Percentiles rank a stretch among this genome's conserved stretches.
These are phyloP conservation scores for Nyctalus aviator DNA, from an alignment of 2,797 vertebrate species.

Conservation along the genomic window DNA sequence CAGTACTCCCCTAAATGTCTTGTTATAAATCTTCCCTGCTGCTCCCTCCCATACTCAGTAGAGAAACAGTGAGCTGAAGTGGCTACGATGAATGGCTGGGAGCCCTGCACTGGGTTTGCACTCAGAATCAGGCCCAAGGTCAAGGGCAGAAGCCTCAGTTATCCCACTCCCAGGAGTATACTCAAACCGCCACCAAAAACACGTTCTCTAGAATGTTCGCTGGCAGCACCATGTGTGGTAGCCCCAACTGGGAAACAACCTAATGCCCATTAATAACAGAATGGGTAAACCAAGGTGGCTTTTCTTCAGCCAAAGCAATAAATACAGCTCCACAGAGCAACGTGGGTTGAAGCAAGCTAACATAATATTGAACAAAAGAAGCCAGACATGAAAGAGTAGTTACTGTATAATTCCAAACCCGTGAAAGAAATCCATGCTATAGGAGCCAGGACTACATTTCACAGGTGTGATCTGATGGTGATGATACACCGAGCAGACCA, in stretches of 20 bases:
- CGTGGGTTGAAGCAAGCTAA: rapidly evolving
- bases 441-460: neutral
- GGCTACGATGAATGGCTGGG: neutral
- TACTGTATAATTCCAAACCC: neutral
- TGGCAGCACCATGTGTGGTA: neutral
- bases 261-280: neutral
- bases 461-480: neutral
- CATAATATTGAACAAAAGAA: neutral
- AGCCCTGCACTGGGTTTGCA: neutral
- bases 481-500: neutral
- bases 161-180: neutral
- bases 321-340: neutral
- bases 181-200: neutral
- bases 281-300: neutral
- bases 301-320: neutral
- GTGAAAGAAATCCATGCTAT: neutral
- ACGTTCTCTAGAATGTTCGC: neutral
- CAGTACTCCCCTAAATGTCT: neutral
- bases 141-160: neutral
- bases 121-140: neutral
- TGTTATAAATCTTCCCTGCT: neutral
- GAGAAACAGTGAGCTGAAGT: neutral
- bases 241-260: neutral
- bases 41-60: conserved; percentile 7
- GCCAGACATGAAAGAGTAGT: neutral